A percentile compares a stretch with the other conserved stretches of the same genome.
Conservation (phyloP, 2,888 invertebrate species). For the Ennomos fuscantarius region DNA sequence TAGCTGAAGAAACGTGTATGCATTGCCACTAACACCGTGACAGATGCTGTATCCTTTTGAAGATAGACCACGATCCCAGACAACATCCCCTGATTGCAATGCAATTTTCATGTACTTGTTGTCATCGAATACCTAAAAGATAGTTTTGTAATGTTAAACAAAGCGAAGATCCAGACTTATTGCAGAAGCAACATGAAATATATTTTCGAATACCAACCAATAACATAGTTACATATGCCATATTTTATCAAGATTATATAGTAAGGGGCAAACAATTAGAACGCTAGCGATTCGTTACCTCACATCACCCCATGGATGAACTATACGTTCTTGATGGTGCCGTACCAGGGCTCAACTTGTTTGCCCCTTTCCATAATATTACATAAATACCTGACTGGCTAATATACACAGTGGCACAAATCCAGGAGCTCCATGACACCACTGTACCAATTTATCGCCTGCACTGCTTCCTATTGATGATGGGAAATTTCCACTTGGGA, state of each 20-base stretch:
- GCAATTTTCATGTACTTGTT: slow-evolving; percentile 89
- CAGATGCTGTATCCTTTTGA: slow-evolving; percentile 95
- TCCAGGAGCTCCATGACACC: slow-evolving; percentile 98
- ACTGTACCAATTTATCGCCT: slow-evolving; percentile 92
- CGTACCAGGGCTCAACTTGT: too few species aligned
- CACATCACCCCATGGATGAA: too few species aligned
- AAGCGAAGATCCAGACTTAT: too few species aligned
- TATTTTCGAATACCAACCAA: too few species aligned
- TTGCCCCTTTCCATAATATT: too few species aligned
- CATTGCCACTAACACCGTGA: slow-evolving; percentile 95
- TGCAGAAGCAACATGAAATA: too few species aligned
- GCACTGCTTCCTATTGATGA: slow-evolving; percentile 89
- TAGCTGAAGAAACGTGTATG: slow-evolving; percentile 91
- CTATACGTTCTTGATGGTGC: too few species aligned
- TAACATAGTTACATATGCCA: too few species aligned
- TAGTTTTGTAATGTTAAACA: too few species aligned
- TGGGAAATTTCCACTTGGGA: slow-evolving; percentile 89
- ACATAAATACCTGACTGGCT: slow-evolving; percentile 87
- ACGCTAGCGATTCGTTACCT: too few species aligned
- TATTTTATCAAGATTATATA: too few species aligned
- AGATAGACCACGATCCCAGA: slow-evolving; percentile 92
- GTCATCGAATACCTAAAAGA: slow-evolving; percentile 87
- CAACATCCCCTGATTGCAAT: slow-evolving; percentile 88
- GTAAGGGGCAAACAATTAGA: too few species aligned
- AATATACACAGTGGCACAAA: slow-evolving; percentile 89